phyloP scores from a whole-genome alignment of 2,113 vertebrate species.

The Triplophysa tibetana region DNA sequence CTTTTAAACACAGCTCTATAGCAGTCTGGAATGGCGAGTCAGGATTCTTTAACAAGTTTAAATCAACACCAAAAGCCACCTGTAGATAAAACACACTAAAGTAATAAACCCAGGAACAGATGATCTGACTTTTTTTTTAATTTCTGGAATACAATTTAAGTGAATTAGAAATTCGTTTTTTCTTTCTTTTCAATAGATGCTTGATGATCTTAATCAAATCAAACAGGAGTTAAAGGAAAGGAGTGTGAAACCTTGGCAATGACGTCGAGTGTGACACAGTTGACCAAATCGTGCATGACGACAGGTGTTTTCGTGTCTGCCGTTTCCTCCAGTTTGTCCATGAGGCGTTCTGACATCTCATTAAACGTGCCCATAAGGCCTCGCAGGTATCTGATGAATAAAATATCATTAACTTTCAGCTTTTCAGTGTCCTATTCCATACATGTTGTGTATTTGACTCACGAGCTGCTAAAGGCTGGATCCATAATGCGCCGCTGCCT shows the following conservation, averaged over 20 bases:
- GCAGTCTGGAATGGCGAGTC: slow-evolving; percentile 76
- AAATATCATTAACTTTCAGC: background rate
- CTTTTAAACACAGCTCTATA: slow-evolving; percentile 76
- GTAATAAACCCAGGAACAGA: background rate
- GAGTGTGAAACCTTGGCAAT: slow-evolving; percentile 65
- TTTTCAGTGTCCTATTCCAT: background rate
- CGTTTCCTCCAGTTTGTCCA: slow-evolving; percentile 60
- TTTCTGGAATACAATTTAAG: too few relatives aligned
- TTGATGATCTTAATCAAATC: too few relatives aligned
- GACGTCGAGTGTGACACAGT: slow-evolving; percentile 70
- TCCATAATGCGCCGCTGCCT: slow-evolving; percentile 89
- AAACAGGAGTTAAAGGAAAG: background rate
- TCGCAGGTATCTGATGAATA: slow-evolving; percentile 67
- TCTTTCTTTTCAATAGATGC: too few relatives aligned
- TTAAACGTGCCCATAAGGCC: slow-evolving; percentile 69
- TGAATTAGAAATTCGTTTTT: too few relatives aligned
- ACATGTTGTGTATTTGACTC: slow-evolving; percentile 52
- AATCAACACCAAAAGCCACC: slow-evolving; percentile 86
- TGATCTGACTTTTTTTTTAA: background rate
- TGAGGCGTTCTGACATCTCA: slow-evolving; percentile 68
- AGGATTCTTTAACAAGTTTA: slow-evolving; percentile 70
- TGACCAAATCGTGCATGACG: slow-evolving; percentile 64
- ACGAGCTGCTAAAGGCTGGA: slow-evolving; percentile 85
- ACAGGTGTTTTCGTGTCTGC: slow-evolving; percentile 57
- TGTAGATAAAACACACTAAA: slow-evolving; percentile 50